Base-by-base conservation (phyloP, 2,888 invertebrate genomes). In the Nephrotoma flavescens region DNA sequence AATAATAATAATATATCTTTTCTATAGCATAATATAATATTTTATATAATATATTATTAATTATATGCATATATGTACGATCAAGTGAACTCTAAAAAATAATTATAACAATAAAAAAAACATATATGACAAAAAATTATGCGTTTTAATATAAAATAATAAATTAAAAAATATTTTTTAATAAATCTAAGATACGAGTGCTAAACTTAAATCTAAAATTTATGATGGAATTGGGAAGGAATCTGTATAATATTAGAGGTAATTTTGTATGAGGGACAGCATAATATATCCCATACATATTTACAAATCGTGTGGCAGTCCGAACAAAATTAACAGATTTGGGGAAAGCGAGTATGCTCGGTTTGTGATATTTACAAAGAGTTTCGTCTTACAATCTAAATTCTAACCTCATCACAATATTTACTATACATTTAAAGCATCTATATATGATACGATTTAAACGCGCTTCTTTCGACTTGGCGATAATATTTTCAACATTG, bases 401-500 rank as follows among this genome's bases (percentile, higher is more conserved):
- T 31, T 71, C 31, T 71, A 71, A 71, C 71, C 31, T 84, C 42
- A 42, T 84, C 42, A 42, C 42, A 84, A 47, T 47, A 47, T 42
- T 84, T 84, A 84, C n/a, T 42, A 84, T 42, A 42, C 9, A 42
- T n/a, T 42, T 12, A 42, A 12, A 83, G 41, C 19, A 3, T 83
- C 11, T 83, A 84, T 5, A 47, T 31, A 31, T 31, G 31, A 31
- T 31, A 45, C 9, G 9, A 86, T 47, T 86, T 86, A 86, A 88
- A 91, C 88, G 87, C 91, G 90, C 88, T 92, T 92, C 89, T 92
- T 92, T 89, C 92, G 90, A 89, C 93, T 93, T 86, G 94, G 94
- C 7, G 94, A 92, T 83, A 94, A 89, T 88, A 95, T 95, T 92
- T 96, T 96, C 84, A 97, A 93, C 95, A 97, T 95, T 87, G 96